Conservation (phyloP, 2,797 vertebrate species). For the Sibirionetta formosa region DNA sequence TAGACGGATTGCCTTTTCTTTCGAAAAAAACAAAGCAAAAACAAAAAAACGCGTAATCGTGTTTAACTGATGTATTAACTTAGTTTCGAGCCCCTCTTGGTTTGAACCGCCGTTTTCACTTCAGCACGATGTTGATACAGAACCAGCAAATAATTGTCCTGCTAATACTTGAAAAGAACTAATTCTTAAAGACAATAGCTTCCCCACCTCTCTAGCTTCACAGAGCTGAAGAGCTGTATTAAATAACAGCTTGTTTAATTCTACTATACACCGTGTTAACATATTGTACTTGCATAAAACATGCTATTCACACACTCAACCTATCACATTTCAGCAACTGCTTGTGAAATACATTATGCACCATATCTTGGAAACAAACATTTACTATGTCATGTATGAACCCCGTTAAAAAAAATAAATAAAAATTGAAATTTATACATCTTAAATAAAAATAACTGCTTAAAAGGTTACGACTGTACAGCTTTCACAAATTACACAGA, state of each 20-base stretch:
- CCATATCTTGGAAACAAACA: conserved; percentile 39
- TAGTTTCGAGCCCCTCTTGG: conserved; percentile 44
- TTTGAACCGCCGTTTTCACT: conserved; percentile 8
- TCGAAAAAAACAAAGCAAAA: background rate
- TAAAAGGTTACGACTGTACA: conserved; percentile 26
- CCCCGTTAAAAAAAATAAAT: conserved; percentile 49
- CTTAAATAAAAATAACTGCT: conserved; percentile 53
- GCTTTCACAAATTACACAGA: conserved; percentile 29
- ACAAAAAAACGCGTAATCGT: background rate
- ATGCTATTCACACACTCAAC: conserved; percentile 55
- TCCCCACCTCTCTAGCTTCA: background rate
- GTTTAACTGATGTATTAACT: conserved; percentile 48
- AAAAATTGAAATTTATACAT: conserved; percentile 58
- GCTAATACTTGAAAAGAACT: conserved; percentile 20
- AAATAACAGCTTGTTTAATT: conserved; percentile 59
- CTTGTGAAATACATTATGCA: conserved; percentile 40
- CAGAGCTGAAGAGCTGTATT: conserved; percentile 1
- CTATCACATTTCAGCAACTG: conserved; percentile 46
- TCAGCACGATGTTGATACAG: background rate
- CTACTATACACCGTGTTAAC: conserved; percentile 40
- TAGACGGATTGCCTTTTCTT: background rate
- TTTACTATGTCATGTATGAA: conserved; percentile 52
- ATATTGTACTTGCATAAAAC: conserved; percentile 65
- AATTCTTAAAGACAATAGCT: conserved; percentile 56
- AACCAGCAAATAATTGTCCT: background rate